Base-by-base conservation (phyloP, 2,888 invertebrate species). In the Torymus texanus region DNA sequence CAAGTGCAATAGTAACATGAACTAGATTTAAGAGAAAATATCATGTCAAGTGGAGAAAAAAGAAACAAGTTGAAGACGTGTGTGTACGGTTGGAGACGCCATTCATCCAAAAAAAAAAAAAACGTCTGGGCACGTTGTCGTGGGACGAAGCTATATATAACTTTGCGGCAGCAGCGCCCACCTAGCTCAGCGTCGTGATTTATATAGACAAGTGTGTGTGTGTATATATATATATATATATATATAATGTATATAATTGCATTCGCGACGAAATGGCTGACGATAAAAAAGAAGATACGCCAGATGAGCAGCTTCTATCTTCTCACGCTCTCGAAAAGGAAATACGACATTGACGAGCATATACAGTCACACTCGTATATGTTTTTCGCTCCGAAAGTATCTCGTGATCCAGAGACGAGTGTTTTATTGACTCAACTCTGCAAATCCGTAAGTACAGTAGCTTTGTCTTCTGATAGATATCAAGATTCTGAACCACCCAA, bases 221-320 rank as follows among this genome's bases (percentile, higher is more conserved):
- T n/a, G n/a, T n/a, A n/a, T n/a, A n/a, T n/a, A n/a, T n/a, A n/a
- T n/a, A n/a, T n/a, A n/a, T n/a, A n/a, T n/a, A 21, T 21, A 21
- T 21, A 21, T 21, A 21, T 29, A 29, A 5, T 29, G 29, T 4
- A 29, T 29, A 29, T 29, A 29, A 29, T 29, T 29, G 73, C 41
- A 24, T 62, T 53, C 78, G 70, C 74, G 63, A 63, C 16, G 59
- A 71, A 79, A 65, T 24, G 50, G n/a, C 50, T 41, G 16, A 29
- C 29, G 29, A 29, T 29, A 29, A 70, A 59, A 58, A 78, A 21
- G 66, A 76, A 62, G 63, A 51, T 5, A 29, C 56, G 21, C 73
- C 78, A 78, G 68, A 71, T 59, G 75, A 79, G 53, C 65, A 53
- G 53, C 55, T 70, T 68, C 56, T 56, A n/a, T 51, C 62, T 70